Base-by-base conservation (phyloP, 2,888 invertebrate species). In the Hemithea aestivaria region DNA sequence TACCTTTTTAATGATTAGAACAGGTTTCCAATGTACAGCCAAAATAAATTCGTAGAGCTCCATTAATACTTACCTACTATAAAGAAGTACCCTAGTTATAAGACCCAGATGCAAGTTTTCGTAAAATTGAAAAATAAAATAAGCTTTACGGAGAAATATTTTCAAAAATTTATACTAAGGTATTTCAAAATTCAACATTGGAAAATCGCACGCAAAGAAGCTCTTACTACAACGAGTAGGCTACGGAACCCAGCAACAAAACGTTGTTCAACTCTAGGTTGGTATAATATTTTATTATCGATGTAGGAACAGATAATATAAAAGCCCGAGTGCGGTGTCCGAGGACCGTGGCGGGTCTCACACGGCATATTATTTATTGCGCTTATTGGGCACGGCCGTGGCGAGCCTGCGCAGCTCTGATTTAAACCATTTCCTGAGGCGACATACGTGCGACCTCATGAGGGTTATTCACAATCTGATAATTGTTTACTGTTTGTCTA, bases 381-480 rank as follows among this genome's bases (percentile, higher is more conserved):
- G 60, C 75, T 77, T 82, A 84, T 82, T 82, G 81, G 74, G 60
- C 67, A 65, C 70, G 69, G 73, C 41, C 40, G 45, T 65, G 73
- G 39, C 40, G 45, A 65, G 53, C 51, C 55, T 56, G 64, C 60
- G 57, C 35, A 34, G 39, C 7, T 23, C 61, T 59, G 68, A 62
- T 73, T 73, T 77, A 76, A 77, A 77, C 64, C 75, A 78, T 80
- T 78, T 73, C 85, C 82, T 65, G 71, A 67, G 83, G 85, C 81
- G 80, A 83, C 80, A 74, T 64, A 61, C 65, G 51, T 58, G 36
- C 33, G 36, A 35, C 25, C 27, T 20, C 35, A 32, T 34, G 28
- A 29, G 20, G 9, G 27, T 26, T 46, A 46, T 46, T 51, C 48
- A 46, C 10, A 26, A 6, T 6, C 8, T 9, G 6, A 10, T n/a